Evolutionary conservation across 2,113 vertebrate species (phyloP).

Genomic region (Crotalus viridis): DNA sequence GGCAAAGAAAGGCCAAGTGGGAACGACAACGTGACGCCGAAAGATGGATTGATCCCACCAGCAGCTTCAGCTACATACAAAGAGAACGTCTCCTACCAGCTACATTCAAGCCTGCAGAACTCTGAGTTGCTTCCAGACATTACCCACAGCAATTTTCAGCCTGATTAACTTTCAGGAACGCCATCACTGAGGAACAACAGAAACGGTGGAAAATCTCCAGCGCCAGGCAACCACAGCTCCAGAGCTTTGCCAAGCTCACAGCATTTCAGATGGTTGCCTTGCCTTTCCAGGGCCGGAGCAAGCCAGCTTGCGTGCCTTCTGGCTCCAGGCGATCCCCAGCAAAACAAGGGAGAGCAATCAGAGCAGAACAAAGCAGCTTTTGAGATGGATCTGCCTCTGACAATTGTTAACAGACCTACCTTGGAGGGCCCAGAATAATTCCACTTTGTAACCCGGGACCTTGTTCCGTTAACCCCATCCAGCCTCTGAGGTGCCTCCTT

Average conservation of each 20-base stretch:
- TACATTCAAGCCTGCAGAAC: slow-evolving; percentile 56
- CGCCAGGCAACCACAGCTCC: not conserved
- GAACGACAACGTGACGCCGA: not conserved
- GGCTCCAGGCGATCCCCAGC: not conserved
- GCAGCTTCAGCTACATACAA: slow-evolving; percentile 43
- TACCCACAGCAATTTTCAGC: slow-evolving; percentile 72
- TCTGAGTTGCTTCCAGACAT: slow-evolving; percentile 68
- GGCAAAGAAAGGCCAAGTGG: slow-evolving; percentile 25
- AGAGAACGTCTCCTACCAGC: slow-evolving; percentile 46
- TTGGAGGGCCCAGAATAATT: not conserved
- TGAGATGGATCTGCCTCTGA: not conserved
- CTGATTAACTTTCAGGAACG: slow-evolving; percentile 77
- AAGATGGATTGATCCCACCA: slow-evolving; percentile 38
- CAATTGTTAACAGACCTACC: not conserved
- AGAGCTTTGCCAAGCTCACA: not conserved
- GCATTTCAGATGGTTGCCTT: not conserved
- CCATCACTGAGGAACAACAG: slow-evolving; percentile 51
- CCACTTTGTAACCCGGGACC: not conserved
- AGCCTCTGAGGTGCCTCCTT: not conserved
- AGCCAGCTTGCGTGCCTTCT: not conserved
- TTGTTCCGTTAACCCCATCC: not conserved
- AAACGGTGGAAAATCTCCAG: slow-evolving; percentile 37
- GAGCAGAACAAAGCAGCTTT: not conserved
- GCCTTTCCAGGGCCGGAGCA: not conserved
- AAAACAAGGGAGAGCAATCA: rapidly evolving